Evolutionary conservation across 2,113 vertebrate genomes (phyloP).

Genomic region (Anas platyrhynchos): DNA sequence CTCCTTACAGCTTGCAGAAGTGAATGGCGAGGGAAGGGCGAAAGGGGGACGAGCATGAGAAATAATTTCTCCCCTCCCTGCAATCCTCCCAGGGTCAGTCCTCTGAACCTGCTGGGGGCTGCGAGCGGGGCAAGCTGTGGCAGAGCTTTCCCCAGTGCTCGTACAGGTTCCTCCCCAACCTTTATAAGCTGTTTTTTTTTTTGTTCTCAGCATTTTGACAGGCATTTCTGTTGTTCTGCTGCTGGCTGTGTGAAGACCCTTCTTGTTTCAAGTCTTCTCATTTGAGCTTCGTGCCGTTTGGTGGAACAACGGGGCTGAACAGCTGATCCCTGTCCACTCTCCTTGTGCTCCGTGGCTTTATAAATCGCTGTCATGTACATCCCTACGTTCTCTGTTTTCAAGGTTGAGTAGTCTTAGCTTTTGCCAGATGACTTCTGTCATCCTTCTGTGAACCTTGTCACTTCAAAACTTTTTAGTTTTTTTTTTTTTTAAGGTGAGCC

Average conservation of each 20-base stretch:
- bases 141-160: background rate
- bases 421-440: background rate
- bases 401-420: background rate
- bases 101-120: background rate
- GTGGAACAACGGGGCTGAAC: background rate
- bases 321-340: background rate
- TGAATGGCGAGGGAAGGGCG: background rate
- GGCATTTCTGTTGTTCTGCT: background rate
- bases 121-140: background rate
- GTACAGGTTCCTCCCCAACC: background rate
- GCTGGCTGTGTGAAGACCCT: background rate
- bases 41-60: background rate
- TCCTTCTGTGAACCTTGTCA: background rate
- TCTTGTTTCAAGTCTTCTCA: background rate
- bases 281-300: background rate
- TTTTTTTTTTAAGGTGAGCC: background rate
- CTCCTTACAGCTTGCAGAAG: background rate
- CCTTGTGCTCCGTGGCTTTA: background rate
- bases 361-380: rapidly evolving
- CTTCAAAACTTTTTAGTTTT: background rate
- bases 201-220: background rate
- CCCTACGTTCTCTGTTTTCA: background rate
- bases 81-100: background rate
- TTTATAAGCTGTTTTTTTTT: background rate
- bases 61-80: background rate